Conservation (phyloP, 2,113 vertebrate species). For the Antennarius striatus region DNA sequence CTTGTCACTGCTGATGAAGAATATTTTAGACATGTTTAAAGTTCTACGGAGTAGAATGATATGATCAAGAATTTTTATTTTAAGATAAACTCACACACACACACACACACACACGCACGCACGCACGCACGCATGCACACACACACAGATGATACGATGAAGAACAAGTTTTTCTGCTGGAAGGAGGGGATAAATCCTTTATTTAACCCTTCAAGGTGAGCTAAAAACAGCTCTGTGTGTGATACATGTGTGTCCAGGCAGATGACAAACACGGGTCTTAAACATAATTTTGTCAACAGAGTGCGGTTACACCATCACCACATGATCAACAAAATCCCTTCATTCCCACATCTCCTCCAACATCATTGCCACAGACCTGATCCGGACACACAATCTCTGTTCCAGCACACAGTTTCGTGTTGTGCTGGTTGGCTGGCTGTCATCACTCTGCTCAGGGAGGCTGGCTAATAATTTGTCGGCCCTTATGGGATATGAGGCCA, state of each 20-base stretch:
- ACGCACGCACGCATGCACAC: slow-evolving; percentile 53
- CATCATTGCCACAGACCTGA: slow-evolving; percentile 34
- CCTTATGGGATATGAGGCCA: slow-evolving; percentile 75
- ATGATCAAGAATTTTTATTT: too few species aligned
- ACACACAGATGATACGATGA: slow-evolving; percentile 69
- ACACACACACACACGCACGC: slow-evolving; percentile 43
- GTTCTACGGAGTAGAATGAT: too few species aligned
- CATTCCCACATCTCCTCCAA: slow-evolving; percentile 36
- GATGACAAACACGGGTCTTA: slow-evolving; percentile 4
- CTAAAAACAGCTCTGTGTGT: slow-evolving; percentile 44
- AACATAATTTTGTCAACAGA: slow-evolving; percentile 14
- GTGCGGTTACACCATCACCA: slow-evolving; percentile 20
- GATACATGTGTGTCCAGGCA: slow-evolving; percentile 22
- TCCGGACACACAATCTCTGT: slow-evolving; percentile 46
- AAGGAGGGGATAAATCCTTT: slow-evolving; percentile 71
- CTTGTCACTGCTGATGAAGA: too few species aligned
- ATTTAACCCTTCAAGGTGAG: slow-evolving; percentile 71
- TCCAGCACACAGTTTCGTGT: slow-evolving; percentile 43
- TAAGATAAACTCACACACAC: slow-evolving; percentile 36
- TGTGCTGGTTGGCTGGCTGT: slow-evolving; percentile 49
- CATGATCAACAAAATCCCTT: slow-evolving; percentile 18
- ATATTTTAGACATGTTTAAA: background rate
- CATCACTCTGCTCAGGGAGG: slow-evolving; percentile 55
- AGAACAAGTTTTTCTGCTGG: slow-evolving; percentile 81
- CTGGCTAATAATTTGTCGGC: slow-evolving; percentile 80